phyloP scores from a whole-genome alignment of 2,888 invertebrate genomes.

The Synergus japonicus region DNA sequence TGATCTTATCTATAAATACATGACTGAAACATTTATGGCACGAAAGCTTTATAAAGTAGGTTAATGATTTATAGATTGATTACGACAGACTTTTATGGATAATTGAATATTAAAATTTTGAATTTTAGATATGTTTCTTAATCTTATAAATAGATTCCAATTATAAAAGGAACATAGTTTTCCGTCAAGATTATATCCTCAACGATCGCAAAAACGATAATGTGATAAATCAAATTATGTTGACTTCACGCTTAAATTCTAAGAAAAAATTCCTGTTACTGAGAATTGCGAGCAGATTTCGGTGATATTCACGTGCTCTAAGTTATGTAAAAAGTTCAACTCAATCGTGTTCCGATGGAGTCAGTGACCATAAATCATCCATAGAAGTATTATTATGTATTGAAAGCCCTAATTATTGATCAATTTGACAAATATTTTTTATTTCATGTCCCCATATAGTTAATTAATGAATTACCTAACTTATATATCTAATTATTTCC shows the following conservation, averaged over 20 bases:
- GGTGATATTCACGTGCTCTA: not conserved
- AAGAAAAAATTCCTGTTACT: not conserved
- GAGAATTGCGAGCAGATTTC: not conserved
- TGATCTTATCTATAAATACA: not conserved
- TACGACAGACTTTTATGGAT: not conserved
- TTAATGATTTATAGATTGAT: not conserved
- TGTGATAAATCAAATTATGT: slow-evolving; percentile 1
- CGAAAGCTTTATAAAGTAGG: not conserved
- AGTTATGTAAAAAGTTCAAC: not conserved
- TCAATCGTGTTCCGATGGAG: not conserved
- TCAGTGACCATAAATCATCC: not conserved
- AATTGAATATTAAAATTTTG: no score
- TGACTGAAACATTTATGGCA: not conserved
- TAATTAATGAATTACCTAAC: no score
- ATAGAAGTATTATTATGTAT: not conserved
- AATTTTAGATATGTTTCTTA: not conserved
- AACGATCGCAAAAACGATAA: not conserved
- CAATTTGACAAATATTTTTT: not conserved
- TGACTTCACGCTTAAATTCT: not conserved
- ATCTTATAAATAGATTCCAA: not conserved
- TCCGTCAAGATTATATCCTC: not conserved
- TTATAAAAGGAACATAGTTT: not conserved
- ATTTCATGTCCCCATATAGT: no score
- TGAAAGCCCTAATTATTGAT: not conserved
- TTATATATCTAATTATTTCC: no score